Conservation (phyloP, 2,113 vertebrate species). For the Strigops habroptila region DNA sequence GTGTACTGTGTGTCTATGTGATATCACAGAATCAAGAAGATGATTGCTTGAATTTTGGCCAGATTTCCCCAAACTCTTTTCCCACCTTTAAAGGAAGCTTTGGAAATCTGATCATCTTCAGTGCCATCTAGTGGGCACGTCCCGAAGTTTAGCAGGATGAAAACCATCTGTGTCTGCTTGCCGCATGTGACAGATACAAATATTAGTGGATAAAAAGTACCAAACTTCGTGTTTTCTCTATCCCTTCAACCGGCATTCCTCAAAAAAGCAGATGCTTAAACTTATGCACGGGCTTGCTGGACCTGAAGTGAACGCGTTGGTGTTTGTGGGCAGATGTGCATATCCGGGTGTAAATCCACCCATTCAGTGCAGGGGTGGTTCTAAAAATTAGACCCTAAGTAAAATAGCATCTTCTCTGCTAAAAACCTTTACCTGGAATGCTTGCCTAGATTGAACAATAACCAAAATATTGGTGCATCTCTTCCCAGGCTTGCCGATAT, state of each 20-base stretch:
- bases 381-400: not conserved
- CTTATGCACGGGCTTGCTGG: not conserved
- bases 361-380: not conserved
- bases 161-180: not conserved
- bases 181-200: not conserved
- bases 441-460: not conserved
- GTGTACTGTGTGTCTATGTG: not conserved
- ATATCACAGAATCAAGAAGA: not conserved
- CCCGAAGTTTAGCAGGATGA: not conserved
- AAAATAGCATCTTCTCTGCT: not conserved
- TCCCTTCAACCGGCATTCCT: not conserved
- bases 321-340: rapidly evolving
- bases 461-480: not conserved
- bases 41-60: not conserved
- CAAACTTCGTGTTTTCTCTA: not conserved
- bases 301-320: rapidly evolving
- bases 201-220: not conserved
- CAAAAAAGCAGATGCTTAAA: not conserved
- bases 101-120: not conserved
- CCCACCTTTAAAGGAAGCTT: not conserved
- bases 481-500: constrained; percentile 79
- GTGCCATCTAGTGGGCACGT: constrained; percentile 44
- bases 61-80: not conserved
- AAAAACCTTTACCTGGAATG: not conserved
- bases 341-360: not conserved